phyloP scores from a whole-genome alignment of 2,888 invertebrate genomes.

The Syritta pipiens region DNA sequence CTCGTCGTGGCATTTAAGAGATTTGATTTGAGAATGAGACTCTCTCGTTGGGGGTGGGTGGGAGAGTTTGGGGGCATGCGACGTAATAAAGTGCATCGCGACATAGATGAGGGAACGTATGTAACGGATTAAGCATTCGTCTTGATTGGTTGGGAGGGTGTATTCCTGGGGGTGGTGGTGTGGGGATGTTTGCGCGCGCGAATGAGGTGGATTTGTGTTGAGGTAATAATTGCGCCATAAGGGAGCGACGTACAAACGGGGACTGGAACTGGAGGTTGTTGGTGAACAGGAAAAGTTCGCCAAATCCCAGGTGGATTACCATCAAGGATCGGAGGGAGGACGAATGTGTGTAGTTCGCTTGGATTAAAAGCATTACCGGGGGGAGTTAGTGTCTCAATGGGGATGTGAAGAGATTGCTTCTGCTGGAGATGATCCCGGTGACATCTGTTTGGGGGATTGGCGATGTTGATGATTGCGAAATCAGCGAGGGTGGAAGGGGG shows the following conservation, averaged over 20 bases:
- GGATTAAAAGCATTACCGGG: too few species aligned
- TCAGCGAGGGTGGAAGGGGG: too few species aligned
- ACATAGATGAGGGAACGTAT: conserved; percentile 13
- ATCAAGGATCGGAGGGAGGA: too few species aligned
- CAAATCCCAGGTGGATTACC: conserved; percentile 5
- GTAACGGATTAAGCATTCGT: conserved; percentile 52
- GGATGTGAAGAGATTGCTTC: too few species aligned
- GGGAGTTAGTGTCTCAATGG: too few species aligned
- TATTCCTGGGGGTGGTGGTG: background rate
- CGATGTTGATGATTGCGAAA: too few species aligned
- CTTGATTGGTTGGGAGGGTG: conserved; percentile 46
- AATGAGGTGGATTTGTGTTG: conserved; percentile 9
- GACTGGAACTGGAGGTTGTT: background rate
- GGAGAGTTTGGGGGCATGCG: conserved; percentile 10
- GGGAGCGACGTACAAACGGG: background rate
- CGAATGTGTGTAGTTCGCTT: too few species aligned
- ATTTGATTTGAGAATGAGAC: conserved; percentile 50
- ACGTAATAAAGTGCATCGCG: conserved; percentile 53
- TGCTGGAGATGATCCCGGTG: too few species aligned
- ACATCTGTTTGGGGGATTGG: too few species aligned
- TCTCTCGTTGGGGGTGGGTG: conserved; percentile 1
- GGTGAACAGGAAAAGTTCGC: background rate
- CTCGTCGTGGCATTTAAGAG: conserved; percentile 59
- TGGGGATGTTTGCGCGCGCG: background rate
- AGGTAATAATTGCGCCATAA: conserved; percentile 32